A percentile compares a stretch with the other conserved stretches of the same genome.
Conservation (phyloP, 2,113 vertebrate species). For the Oryzias javanicus region DNA sequence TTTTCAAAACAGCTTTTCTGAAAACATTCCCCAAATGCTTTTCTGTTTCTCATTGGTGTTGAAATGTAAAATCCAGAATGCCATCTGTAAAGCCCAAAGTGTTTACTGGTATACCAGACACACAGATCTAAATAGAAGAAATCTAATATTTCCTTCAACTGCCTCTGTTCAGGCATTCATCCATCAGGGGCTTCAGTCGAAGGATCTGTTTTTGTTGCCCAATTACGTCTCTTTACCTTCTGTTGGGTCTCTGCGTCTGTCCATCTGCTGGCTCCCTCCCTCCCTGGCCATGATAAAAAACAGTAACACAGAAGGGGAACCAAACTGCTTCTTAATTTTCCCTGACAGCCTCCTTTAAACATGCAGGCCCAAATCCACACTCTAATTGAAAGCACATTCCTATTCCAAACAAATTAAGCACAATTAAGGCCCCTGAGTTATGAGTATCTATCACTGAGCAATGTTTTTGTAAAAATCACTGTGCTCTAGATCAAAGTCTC, state of each 20-base stretch:
- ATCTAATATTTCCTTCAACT: constrained; percentile 15
- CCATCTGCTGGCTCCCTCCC: constrained; percentile 52
- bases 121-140: background rate
- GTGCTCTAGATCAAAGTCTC: constrained; percentile 98
- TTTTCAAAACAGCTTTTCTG: background rate
- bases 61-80: background rate
- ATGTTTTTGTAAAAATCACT: constrained; percentile 99
- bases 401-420: constrained; percentile 99
- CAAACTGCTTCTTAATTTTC: constrained; percentile 97
- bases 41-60: background rate
- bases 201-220: constrained; percentile 52
- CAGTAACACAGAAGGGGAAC: constrained; percentile 87
- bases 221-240: constrained; percentile 61
- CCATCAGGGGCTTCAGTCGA: constrained; percentile 41
- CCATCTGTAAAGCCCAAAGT: background rate
- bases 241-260: constrained; percentile 57
- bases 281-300: constrained; percentile 90
- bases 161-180: constrained; percentile 39
- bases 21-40: background rate
- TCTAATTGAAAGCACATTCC: constrained; percentile 99
- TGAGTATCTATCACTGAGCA: constrained; percentile 97
- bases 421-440: constrained; percentile 99
- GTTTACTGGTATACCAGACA: constrained; percentile 19
- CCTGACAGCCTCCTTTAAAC: constrained; percentile 98
- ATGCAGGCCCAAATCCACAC: constrained; percentile 84